These are phyloP conservation scores for Toxotes chatareus DNA, from an alignment of 2,113 vertebrate genomes.

Conservation along the genomic window DNA sequence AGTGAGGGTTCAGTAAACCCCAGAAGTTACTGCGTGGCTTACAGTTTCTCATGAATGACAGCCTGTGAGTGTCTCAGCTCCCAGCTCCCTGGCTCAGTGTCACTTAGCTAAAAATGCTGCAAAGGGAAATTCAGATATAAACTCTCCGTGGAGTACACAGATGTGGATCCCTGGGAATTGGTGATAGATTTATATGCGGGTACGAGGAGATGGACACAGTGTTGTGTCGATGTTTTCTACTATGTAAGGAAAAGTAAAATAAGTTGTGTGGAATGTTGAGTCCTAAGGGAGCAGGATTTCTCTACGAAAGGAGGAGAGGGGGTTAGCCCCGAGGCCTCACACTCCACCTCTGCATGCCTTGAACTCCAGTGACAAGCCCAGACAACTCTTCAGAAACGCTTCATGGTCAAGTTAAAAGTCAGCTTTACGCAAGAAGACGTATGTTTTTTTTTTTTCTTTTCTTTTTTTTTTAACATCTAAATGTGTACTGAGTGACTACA, in stretches of 20 bases:
- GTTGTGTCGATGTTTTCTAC: slow-evolving; percentile 14
- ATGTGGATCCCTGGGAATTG: slow-evolving; percentile 54
- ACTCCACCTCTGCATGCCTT: slow-evolving; percentile 26
- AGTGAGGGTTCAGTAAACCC: slow-evolving; percentile 36
- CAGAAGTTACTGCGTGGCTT: slow-evolving; percentile 28
- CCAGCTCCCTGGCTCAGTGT: not conserved
- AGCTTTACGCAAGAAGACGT: not conserved
- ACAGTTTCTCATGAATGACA: slow-evolving; percentile 32
- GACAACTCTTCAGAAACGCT: slow-evolving; percentile 21
- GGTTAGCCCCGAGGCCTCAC: not conserved
- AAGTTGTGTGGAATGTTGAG: slow-evolving; percentile 48
- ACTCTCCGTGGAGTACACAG: slow-evolving; percentile 7
- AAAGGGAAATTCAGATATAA: not conserved
- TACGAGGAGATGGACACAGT: not conserved
- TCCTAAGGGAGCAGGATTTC: slow-evolving; percentile 54
- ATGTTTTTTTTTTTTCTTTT: no score
- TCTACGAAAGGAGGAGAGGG: not conserved
- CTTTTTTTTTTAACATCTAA: not conserved
- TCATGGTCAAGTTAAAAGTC: not conserved
- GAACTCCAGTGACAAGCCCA: slow-evolving; percentile 47
- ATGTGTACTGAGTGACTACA: not conserved
- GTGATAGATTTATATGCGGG: slow-evolving; percentile 7
- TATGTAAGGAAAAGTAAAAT: slow-evolving; percentile 56
- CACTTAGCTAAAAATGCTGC: slow-evolving; percentile 20
- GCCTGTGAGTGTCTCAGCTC: not conserved